These are phyloP conservation scores for Babyrousa celebensis DNA, from an alignment of 2,797 vertebrate species.

Conservation along the genomic window DNA sequence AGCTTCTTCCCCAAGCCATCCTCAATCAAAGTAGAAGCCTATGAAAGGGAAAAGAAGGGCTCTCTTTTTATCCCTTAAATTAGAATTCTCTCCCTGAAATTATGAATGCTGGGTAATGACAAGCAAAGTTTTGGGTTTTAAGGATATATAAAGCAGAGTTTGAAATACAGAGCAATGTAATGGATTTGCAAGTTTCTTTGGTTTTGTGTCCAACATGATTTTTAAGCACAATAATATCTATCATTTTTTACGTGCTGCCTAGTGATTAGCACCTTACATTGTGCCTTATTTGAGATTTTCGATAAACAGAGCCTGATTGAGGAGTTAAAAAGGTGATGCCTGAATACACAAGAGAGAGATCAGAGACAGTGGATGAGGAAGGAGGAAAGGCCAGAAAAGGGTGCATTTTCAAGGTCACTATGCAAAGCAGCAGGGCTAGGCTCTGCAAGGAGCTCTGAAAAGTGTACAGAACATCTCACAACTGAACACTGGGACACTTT, in stretches of 20 bases:
- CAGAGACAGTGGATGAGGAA: not conserved
- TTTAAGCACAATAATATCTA: not conserved
- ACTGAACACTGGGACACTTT: no score
- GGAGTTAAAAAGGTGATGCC: not conserved
- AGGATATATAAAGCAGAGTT: not conserved
- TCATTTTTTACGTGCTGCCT: not conserved
- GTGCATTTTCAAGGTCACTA: not conserved
- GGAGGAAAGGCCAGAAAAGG: not conserved
- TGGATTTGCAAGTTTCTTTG: not conserved
- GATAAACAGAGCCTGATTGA: not conserved
- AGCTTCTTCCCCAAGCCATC: not conserved
- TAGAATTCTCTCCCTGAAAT: not conserved
- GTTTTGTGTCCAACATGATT: not conserved
- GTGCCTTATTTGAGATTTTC: not conserved
- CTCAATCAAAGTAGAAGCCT: not conserved
- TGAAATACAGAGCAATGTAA: not conserved
- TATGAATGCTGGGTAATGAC: not conserved
- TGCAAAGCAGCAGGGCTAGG: not conserved
- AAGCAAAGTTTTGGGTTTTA: not conserved
- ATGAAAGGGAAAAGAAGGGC: not conserved
- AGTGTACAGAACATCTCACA: not conserved
- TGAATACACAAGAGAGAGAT: not conserved
- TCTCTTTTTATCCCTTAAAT: not conserved
- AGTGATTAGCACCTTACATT: not conserved
- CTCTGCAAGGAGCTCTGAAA: not conserved